phyloP scores from a whole-genome alignment of 2,888 invertebrate genomes.

The Coelinius sp. region DNA sequence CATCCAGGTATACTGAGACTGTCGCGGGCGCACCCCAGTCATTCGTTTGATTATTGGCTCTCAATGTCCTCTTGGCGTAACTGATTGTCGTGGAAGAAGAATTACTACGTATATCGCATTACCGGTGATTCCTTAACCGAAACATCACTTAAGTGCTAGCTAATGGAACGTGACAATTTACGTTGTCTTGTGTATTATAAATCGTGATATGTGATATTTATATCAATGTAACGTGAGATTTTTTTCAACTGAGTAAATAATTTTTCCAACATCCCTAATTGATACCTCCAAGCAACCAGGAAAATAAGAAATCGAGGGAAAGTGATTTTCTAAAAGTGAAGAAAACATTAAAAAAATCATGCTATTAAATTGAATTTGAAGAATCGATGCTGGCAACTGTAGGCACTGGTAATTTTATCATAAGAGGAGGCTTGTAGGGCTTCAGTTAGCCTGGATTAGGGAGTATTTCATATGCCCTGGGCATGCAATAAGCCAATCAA shows the following conservation, averaged over 20 bases:
- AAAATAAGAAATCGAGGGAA: no score
- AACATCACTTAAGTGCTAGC: conserved; percentile 43
- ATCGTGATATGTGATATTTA: neutral
- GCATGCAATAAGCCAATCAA: neutral
- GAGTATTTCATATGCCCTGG: neutral
- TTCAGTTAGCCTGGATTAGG: conserved; percentile 6
- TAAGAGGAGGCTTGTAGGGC: conserved; percentile 1
- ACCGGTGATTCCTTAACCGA: conserved; percentile 49
- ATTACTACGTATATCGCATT: conserved; percentile 52
- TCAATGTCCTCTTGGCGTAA: conserved; percentile 62
- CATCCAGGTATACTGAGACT: neutral
- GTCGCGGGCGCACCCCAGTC: conserved; percentile 4
- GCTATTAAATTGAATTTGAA: neutral
- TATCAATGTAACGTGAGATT: neutral
- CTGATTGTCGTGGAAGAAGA: conserved; percentile 58
- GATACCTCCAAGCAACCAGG: no score
- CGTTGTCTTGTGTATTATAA: neutral
- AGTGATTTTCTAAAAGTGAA: neutral
- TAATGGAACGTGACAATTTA: conserved; percentile 44
- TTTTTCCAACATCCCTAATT: no score
- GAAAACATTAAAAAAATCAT: neutral
- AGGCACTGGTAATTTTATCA: conserved; percentile 5
- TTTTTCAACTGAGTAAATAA: no score
- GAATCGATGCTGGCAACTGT: neutral
- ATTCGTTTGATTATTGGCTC: conserved; percentile 53